Base-by-base conservation (phyloP, 2,888 invertebrate species). In the Lasioglossum vierecki region DNA sequence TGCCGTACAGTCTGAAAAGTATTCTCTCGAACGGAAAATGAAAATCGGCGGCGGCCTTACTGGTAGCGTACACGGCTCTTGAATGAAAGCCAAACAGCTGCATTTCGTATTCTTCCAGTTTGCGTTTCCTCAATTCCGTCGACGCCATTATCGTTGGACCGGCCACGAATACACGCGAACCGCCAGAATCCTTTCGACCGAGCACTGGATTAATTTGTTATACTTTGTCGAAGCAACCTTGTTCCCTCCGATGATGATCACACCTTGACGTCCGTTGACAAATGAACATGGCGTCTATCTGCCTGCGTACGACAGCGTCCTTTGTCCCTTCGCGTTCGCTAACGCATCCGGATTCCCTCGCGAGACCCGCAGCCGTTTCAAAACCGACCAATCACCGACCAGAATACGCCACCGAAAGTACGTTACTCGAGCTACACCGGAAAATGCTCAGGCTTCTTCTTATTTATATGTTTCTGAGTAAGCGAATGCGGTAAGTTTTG, bases 61-160 rank as follows among this genome's bases (percentile, higher is more conserved):
- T 84, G 88, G 91, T 91, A 84, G 91, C 89, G 81, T 85, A 89
- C 70, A 92, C 92, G 87, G 90, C 89, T 88, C 94, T 90, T 60
- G 94, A 93, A 89, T 93, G 93, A 87, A 93, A 88, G 87, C 91
- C 90, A 87, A 94, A 93, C 91, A 94, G 91, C 92, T 94, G 94
- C 94, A 93, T 93, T 89, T 94, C 92, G 89, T 94, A 94, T 86
- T 94, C 94, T 89, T 94, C 94, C 80, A 86, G 88, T 88, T 92
- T 91, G 39, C 93, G 92, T 78, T 90, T 91, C 46, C 76, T 80
- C 57, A 84, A 82, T 76, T 92, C 92, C 71, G 78, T 76, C 22
- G 86, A 86, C 68, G 88, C 89, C 93, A 92, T 92, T 18, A 60
- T 70, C 73, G 83, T 70, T 80, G 57, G 46, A 60, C 30, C 46